Evolutionary conservation across 1,140 invertebrate species (phyloP), one percentile per base, ranked within the genome.

Genomic region (Capitella teleta): DNA sequence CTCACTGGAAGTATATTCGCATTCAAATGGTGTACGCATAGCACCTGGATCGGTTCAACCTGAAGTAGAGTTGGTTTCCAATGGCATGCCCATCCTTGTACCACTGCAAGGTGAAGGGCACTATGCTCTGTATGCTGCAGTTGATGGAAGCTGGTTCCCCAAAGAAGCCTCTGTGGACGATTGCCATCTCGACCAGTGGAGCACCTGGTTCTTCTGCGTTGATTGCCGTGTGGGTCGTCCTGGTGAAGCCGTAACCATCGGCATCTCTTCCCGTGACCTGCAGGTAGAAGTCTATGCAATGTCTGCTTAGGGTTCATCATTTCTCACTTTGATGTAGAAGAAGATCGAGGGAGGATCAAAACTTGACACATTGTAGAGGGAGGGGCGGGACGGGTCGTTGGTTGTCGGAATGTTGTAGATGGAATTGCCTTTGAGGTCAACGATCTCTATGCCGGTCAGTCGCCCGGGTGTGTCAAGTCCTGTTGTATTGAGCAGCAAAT

Each of bases 241-340:
- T 53, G 44, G 63, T 60, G 10, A 72, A 54, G 10, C 43, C 47
- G 46, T 58, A 63, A 14, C 67, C 67, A 36, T 57, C 51, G 10
- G 58, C 47, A 55, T 72, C 70, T 23, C 57, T 53, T 8, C 70
- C 70, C 47, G 48, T 55, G 5, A 72, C 58, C 70, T 72, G 51
- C 10, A 44, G 19, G 28, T 6, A 14, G 3, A 47, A 3, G 36
- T 28, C 23, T 10, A 47, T 19, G 18, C 6, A 19, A 5, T 38
- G 32, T 47, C 18, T 32, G n/a, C 16, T 43, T 5, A 43, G 5
- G 5, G 18, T 18, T n/a, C 28, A 43, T 3, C 18, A 14, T n/a
- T n/a, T 38, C 56, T 52, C 56, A 79, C 76, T 61, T 73, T 73
- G 12, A 80, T 59, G 56, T 77, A 77, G 59, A 79, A 80, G 57